Percentiles rank a stretch among this genome's conserved stretches.
These are phyloP conservation scores for Boloria selene DNA, from an alignment of 2,888 invertebrate genomes.

Conservation along the genomic window DNA sequence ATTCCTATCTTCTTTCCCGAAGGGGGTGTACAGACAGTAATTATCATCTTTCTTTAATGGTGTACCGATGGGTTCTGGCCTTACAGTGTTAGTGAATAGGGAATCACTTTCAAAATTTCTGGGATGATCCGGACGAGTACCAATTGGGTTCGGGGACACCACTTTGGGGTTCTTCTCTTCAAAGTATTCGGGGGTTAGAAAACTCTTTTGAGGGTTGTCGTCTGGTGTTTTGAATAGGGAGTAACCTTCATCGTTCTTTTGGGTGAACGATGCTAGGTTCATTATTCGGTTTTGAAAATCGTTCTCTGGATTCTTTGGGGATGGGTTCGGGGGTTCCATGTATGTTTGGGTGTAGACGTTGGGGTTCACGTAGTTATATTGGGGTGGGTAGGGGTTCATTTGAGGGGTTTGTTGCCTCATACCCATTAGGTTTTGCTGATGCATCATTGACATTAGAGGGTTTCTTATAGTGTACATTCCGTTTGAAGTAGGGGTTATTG, in stretches of 20 bases:
- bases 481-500: constrained; percentile 77
- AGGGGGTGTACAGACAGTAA: constrained; percentile 64
- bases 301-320: constrained; percentile 54
- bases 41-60: constrained; percentile 51
- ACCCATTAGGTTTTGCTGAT: constrained; percentile 69
- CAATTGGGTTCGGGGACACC: constrained; percentile 73
- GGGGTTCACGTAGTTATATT: constrained; percentile 63
- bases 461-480: constrained; percentile 94
- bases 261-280: constrained; percentile 73
- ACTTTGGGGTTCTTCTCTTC: constrained; percentile 61
- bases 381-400: constrained; percentile 50
- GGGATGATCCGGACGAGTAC: constrained; percentile 60
- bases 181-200: constrained; percentile 63
- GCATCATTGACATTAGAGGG: constrained; percentile 84
- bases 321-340: constrained; percentile 42
- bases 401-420: constrained; percentile 53
- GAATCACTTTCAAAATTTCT: constrained; percentile 60
- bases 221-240: constrained; percentile 68
- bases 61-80: constrained; percentile 68
- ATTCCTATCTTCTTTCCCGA: constrained; percentile 69
- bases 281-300: constrained; percentile 67
- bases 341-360: constrained; percentile 51
- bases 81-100: constrained; percentile 60
- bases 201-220: constrained; percentile 59
- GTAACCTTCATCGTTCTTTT: constrained; percentile 75